phyloP scores from a whole-genome alignment of 2,797 vertebrate genomes.

The Denticeps clupeoides region DNA sequence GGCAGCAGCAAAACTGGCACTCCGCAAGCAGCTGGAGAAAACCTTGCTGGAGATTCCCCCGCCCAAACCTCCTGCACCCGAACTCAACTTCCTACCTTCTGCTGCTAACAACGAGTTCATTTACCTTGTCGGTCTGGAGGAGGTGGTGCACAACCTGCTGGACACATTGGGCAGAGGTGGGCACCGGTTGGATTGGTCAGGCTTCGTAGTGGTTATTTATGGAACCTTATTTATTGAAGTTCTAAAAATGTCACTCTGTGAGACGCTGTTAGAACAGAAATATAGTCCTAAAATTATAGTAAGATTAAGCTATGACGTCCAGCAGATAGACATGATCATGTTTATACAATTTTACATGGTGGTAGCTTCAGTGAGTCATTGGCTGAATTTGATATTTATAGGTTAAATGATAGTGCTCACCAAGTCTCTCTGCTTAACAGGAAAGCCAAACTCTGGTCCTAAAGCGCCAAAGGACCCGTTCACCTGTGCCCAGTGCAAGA shows the following conservation, averaged over 20 bases:
- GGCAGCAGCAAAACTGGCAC: constrained; percentile 85
- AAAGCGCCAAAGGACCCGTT: constrained; percentile 77
- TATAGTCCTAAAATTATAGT: no score
- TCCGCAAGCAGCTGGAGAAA: constrained; percentile 95
- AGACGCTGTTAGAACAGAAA: neutral
- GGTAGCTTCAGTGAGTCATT: no score
- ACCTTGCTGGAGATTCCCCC: constrained; percentile 93
- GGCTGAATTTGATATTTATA: neutral
- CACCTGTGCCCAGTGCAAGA: constrained; percentile 89
- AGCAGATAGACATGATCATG: no score
- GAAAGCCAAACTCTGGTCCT: constrained; percentile 53
- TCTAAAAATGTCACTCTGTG: neutral
- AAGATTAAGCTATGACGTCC: no score
- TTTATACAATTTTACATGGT: no score
- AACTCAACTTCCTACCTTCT: constrained; percentile 92
- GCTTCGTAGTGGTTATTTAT: no score
- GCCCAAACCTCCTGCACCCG: constrained; percentile 84
- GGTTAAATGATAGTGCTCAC: no score
- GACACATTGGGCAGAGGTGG: constrained; percentile 81
- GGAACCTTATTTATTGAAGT: no score
- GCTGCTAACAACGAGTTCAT: constrained; percentile 98
- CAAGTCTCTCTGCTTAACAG: constrained; percentile 34
- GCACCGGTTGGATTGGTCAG: no score
- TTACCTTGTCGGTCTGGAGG: constrained; percentile 91
- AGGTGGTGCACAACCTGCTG: constrained; percentile 92